Conservation (phyloP, 1,140 invertebrate genomes). For the Neuroterus valhalla region DNA sequence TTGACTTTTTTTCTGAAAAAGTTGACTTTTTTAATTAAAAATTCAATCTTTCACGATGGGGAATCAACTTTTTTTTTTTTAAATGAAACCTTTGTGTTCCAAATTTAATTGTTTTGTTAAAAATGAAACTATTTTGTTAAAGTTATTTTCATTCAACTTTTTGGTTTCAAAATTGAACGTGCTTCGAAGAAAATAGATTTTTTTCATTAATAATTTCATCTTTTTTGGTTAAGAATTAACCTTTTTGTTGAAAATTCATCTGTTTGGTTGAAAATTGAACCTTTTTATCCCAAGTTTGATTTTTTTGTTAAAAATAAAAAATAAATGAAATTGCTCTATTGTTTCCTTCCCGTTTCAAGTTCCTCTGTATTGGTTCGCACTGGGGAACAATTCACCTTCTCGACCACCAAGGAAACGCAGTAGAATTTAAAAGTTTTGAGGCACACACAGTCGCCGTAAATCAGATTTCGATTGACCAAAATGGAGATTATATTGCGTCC, state of each 20-base stretch:
- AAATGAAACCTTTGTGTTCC: no score
- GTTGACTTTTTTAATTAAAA: no score
- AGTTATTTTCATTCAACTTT: no score
- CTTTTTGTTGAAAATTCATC: background rate
- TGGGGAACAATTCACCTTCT: constrained; percentile 92
- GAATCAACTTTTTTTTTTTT: no score
- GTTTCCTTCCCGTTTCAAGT: constrained; percentile 76
- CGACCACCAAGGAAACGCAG: constrained; percentile 92
- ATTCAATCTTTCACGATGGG: no score
- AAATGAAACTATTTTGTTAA: no score
- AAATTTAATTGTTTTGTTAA: no score
- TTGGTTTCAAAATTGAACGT: no score
- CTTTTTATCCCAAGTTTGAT: constrained; percentile 31
- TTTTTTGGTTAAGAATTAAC: background rate
- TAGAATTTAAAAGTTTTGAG: constrained; percentile 81
- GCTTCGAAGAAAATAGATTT: no score
- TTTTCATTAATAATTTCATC: no score
- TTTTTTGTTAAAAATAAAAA: no score
- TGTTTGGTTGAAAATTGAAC: background rate
- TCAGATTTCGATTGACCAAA: constrained; percentile 94
- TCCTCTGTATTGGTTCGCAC: constrained; percentile 93
- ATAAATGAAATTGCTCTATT: constrained; percentile 5
- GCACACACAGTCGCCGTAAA: constrained; percentile 93
- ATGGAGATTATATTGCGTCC: constrained; percentile 93
- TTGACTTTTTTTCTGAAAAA: no score